Evolutionary conservation across 2,113 vertebrate genomes (phyloP).

Genomic region (Gymnarchus niloticus): DNA sequence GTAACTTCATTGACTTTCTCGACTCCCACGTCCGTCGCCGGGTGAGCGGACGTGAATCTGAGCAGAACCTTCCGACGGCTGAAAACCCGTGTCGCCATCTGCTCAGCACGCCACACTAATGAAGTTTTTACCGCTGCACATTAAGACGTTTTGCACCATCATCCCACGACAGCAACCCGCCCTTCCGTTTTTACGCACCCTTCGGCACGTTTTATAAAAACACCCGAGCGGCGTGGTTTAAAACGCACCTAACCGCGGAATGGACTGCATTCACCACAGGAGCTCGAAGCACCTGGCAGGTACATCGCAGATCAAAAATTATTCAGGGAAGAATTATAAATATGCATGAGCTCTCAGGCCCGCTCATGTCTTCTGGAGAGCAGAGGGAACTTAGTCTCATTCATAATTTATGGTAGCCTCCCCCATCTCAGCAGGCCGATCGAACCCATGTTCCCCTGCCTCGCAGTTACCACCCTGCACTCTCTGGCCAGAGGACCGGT

Average conservation of each 20-base stretch:
- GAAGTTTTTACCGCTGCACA: neutral
- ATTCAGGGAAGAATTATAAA: neutral
- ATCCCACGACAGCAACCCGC: neutral
- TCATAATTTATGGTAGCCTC: constrained; percentile 25
- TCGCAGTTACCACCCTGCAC: neutral
- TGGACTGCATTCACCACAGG: neutral
- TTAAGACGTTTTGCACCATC: neutral
- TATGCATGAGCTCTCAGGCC: neutral
- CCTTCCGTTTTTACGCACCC: too few relatives aligned
- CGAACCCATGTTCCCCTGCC: neutral
- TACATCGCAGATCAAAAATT: neutral
- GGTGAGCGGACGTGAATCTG: neutral
- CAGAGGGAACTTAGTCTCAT: constrained; percentile 12
- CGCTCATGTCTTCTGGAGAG: neutral
- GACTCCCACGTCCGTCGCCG: neutral
- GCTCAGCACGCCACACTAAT: neutral
- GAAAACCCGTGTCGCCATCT: neutral
- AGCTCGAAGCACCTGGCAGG: neutral
- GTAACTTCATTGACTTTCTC: neutral
- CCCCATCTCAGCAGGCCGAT: neutral
- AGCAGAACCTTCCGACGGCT: neutral
- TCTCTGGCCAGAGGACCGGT: constrained; percentile 18
- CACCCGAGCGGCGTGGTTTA: too few relatives aligned
- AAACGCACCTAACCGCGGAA: too few relatives aligned
- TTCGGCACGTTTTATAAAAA: too few relatives aligned